Evolutionary conservation across 2,888 invertebrate species (phyloP), one percentile per base, ranked within the genome.

Genomic region (Apamea crenata): DNA sequence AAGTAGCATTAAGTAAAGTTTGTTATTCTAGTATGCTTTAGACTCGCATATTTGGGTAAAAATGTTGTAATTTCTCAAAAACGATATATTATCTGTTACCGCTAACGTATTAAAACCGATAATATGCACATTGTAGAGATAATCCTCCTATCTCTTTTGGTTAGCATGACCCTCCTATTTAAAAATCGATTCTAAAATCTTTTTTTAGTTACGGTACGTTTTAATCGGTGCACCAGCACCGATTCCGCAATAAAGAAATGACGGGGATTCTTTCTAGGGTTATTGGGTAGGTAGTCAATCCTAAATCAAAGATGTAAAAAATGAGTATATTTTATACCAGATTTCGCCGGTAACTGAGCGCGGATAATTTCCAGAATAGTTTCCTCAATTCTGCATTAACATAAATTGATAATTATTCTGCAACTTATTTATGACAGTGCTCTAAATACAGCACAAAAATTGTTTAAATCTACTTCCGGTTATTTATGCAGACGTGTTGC

Each of bases 401-500:
- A 69, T 40, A 67, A 67, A 16, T 67, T 56, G 4, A 44, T 44
- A n/a, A 36, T 56, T 65, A 36, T 44, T 59, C 29, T 36, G n/a
- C 53, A 75, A 71, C 25, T 66, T 8, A n/a, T 65, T n/a, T 53
- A 25, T 44, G 29, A 59, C 36, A 50, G 47, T 66, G 50, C 47
- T 44, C 29, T 67, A 63, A 66, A 32, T 47, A 73, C 7, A 84
- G 61, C 32, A 63, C 59, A 50, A 8, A 29, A 44, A 67, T 44
- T 3, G 25, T 82, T 63, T 59, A 68, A 25, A 59, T 56, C 29
- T 69, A 85, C 56, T 74, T 68, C 36, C n/a, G 47, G 63, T 81
- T 68, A 87, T 65, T 59, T 66, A 80, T 77, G 76, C 75, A 68
- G 78, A 77, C 76, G 70, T 81, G 73, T 80, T 88, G 76, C 82